Percentiles rank a stretch among this genome's conserved stretches.
Evolutionary conservation across 2,113 vertebrate genomes (phyloP).

Genomic region (Hyaena hyaena): DNA sequence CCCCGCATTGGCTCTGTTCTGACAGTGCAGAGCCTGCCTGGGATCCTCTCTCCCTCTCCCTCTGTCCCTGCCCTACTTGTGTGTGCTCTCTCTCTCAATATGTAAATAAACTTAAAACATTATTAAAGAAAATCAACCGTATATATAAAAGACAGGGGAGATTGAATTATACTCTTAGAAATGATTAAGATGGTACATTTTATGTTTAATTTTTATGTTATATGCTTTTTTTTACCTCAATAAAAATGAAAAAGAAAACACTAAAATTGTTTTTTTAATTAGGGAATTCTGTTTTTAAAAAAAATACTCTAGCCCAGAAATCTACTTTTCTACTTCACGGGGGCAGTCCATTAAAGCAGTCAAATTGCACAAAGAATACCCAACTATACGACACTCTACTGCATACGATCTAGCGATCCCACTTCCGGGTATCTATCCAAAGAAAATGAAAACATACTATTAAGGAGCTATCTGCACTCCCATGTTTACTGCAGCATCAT

Average conservation of each 20-base stretch:
- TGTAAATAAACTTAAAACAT: too few species aligned
- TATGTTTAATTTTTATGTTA: neutral
- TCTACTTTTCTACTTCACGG: neutral
- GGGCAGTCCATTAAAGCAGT: neutral
- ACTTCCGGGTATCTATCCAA: neutral
- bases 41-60: too few species aligned
- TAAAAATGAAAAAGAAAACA: neutral
- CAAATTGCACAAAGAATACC: neutral
- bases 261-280: neutral
- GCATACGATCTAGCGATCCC: neutral
- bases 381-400: neutral
- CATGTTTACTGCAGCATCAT: neutral
- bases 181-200: neutral
- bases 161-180: neutral
- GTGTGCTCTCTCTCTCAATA: too few species aligned
- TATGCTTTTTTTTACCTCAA: neutral
- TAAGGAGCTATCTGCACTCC: neutral
- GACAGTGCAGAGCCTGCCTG: too few species aligned
- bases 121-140: neutral
- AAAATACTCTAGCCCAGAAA: neutral
- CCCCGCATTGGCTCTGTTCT: too few species aligned
- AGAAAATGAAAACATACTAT: neutral
- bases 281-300: constrained; percentile 27
- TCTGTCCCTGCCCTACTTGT: too few species aligned
- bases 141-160: neutral